These are phyloP conservation scores for Henicopernis longicauda DNA, from an alignment of 2,113 vertebrate genomes.

Conservation along the genomic window DNA sequence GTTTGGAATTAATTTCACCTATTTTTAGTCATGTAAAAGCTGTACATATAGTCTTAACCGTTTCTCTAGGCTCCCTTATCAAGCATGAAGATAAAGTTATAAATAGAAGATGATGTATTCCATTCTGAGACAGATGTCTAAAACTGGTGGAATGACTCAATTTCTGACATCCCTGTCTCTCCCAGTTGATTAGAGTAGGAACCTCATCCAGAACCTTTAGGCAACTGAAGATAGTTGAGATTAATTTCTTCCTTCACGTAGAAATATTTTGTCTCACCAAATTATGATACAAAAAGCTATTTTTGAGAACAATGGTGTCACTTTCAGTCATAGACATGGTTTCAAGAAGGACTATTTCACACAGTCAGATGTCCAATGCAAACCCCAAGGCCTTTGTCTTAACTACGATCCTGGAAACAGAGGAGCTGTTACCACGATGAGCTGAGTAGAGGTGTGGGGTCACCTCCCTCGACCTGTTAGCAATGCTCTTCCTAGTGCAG, in stretches of 20 bases:
- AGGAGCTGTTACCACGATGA: neutral
- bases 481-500: neutral
- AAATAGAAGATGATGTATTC: neutral
- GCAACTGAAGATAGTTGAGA: neutral
- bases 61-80: neutral
- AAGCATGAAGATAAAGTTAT: neutral
- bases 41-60: neutral
- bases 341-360: neutral
- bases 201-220: neutral
- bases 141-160: neutral
- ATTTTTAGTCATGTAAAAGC: neutral
- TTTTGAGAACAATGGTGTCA: neutral
- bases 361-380: neutral
- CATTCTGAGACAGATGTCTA: neutral
- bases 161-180: neutral
- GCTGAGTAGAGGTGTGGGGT: neutral
- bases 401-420: neutral
- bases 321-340: neutral
- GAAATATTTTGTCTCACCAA: neutral
- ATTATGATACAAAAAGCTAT: neutral
- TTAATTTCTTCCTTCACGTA: neutral
- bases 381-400: neutral
- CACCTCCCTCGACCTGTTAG: rapidly evolving
- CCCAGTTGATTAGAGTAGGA: neutral
- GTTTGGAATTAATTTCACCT: neutral